Evolutionary conservation across 2,113 vertebrate genomes (phyloP).

Genomic region (Aphelocoma coerulescens): DNA sequence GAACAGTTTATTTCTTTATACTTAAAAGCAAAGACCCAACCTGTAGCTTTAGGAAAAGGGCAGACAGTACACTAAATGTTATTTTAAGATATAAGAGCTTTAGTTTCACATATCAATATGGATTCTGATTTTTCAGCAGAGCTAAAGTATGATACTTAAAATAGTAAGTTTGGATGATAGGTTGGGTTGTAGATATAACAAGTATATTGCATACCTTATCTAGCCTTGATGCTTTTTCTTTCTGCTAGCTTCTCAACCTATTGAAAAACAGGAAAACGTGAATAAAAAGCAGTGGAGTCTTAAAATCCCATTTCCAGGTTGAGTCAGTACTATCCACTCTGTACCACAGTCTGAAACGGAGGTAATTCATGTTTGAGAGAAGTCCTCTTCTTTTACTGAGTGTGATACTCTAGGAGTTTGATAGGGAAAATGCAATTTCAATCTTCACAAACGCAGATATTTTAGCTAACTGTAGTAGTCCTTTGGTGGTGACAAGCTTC

Average conservation of each 20-base stretch:
- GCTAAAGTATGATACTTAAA: neutral
- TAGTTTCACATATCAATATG: neutral
- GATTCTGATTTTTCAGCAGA: neutral
- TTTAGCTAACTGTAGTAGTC: neutral
- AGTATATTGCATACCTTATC: neutral
- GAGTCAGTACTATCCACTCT: neutral
- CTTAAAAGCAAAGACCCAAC: neutral
- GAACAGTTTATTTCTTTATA: neutral
- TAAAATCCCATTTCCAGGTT: neutral
- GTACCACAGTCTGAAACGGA: neutral
- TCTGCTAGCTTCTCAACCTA: neutral
- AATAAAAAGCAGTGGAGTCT: neutral
- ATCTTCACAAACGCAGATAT: neutral
- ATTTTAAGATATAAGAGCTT: neutral
- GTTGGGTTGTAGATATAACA: neutral
- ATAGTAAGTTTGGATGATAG: neutral
- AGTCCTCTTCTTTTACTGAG: neutral
- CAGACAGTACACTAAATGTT: neutral
- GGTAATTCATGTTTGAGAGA: neutral
- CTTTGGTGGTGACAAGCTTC: neutral
- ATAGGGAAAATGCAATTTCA: neutral
- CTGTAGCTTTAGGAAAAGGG: neutral
- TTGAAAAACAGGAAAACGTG: neutral
- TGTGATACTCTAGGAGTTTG: neutral
- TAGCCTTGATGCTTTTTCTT: neutral